phyloP scores from a whole-genome alignment of 2,888 invertebrate species.

The Drosophila borealis region DNA sequence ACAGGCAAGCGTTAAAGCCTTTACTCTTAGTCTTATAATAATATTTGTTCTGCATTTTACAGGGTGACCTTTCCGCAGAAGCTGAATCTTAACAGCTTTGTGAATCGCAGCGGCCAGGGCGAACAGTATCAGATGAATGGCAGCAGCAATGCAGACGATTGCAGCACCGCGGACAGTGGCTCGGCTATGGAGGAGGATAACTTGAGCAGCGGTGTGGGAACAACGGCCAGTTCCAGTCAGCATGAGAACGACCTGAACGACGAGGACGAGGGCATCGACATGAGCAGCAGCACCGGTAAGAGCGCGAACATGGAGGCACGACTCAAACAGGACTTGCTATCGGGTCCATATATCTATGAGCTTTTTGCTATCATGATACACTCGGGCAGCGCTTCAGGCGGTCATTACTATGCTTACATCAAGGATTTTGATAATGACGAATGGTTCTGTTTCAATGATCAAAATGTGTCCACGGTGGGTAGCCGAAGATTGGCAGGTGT shows the following conservation, averaged over 20 bases:
- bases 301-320: conserved; percentile 66
- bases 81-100: conserved; percentile 91
- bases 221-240: conserved; percentile 84
- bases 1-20: conserved; percentile 87
- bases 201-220: conserved; percentile 85
- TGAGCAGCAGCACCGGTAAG: conserved; percentile 85
- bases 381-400: conserved; percentile 95
- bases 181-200: conserved; percentile 89
- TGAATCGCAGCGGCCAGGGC: conserved; percentile 84
- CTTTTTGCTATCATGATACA: conserved; percentile 96
- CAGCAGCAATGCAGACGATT: conserved; percentile 87
- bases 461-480: conserved; percentile 90
- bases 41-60: conserved; percentile 11
- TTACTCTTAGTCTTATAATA: not conserved
- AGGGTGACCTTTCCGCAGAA: conserved; percentile 93
- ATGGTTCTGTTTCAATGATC: conserved; percentile 96
- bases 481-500: not conserved
- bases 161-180: conserved; percentile 89
- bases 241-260: conserved; percentile 85
- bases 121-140: conserved; percentile 68
- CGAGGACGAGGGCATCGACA: conserved; percentile 90
- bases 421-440: conserved; percentile 91
- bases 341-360: conserved; percentile 92
- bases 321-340: conserved; percentile 74
- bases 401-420: conserved; percentile 96